A percentile compares a stretch with the other conserved stretches of the same genome.
These are phyloP conservation scores for Sepioteuthis lessoniana DNA, from an alignment of 2,888 invertebrate species.

Conservation along the genomic window DNA sequence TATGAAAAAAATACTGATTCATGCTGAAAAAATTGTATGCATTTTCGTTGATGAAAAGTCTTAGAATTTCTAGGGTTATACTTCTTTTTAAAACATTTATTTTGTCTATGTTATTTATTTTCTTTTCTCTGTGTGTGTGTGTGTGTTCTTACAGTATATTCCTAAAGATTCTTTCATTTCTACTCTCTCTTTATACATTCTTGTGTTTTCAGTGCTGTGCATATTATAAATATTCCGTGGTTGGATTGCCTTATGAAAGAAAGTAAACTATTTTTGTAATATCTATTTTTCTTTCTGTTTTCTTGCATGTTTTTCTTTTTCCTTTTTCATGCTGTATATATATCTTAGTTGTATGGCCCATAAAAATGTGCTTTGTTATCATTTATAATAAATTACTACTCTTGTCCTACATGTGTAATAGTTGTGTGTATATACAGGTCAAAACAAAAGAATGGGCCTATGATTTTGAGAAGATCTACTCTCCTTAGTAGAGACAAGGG, in stretches of 20 bases:
- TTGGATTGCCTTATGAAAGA: not conserved
- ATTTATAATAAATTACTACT: too few species aligned
- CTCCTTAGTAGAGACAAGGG: too few species aligned
- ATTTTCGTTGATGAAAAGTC: not conserved
- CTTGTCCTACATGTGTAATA: too few species aligned
- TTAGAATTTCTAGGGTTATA: not conserved
- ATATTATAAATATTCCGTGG: not conserved
- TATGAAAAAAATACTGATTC: too few species aligned
- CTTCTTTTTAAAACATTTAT: too few species aligned
- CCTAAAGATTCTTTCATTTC: not conserved
- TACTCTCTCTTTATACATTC: not conserved
- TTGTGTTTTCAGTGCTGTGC: slow-evolving; percentile 11
- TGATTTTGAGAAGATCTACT: too few species aligned
- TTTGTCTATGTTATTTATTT: not conserved
- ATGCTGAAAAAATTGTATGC: not conserved
- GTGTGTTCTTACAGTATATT: not conserved
- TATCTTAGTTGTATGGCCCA: not conserved
- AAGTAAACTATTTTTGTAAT: not conserved
- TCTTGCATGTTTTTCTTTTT: too few species aligned
- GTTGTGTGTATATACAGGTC: too few species aligned
- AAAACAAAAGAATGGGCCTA: too few species aligned
- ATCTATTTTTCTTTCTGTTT: not conserved
- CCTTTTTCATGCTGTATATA: not conserved
- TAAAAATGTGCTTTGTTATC: too few species aligned
- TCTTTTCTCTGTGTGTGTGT: too few species aligned